Conservation (phyloP, 2,797 vertebrate species). For the Hippopotamyrus pictus region DNA sequence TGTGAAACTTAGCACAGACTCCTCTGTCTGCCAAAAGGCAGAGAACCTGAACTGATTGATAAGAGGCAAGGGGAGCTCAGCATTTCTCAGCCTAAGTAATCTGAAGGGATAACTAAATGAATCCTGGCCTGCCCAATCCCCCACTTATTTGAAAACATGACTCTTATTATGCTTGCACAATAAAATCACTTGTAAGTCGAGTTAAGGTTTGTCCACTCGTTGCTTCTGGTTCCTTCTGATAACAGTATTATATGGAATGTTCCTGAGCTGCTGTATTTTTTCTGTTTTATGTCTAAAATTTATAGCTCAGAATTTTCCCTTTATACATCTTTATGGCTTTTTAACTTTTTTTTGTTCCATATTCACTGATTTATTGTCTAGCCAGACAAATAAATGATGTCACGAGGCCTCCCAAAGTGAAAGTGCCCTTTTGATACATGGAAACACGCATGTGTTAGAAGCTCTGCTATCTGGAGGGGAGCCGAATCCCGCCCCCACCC, state of each 20-base stretch:
- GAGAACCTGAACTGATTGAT: not conserved
- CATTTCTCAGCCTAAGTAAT: not conserved
- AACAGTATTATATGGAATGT: not conserved
- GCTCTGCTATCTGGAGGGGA: not conserved
- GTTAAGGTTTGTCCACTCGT: not conserved
- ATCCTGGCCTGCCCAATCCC: not conserved
- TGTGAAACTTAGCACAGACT: not conserved
- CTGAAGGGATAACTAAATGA: not conserved
- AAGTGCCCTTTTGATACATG: not conserved
- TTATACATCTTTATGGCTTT: not conserved
- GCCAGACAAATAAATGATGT: not conserved
- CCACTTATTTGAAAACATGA: not conserved
- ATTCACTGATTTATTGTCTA: conserved; percentile 2
- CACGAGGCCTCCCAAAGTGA: not conserved
- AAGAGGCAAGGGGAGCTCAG: not conserved
- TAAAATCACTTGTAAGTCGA: not conserved
- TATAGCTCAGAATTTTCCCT: not conserved
- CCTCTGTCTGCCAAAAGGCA: not conserved
- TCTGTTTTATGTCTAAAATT: not conserved
- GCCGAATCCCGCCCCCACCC: no score
- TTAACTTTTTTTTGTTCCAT: not conserved
- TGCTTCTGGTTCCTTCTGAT: not conserved
- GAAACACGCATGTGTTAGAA: not conserved
- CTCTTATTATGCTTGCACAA: not conserved
- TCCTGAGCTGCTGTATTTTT: not conserved